phyloP scores from a whole-genome alignment of 1,140 invertebrate species.

The Pseudomyrmex flavicornis region DNA sequence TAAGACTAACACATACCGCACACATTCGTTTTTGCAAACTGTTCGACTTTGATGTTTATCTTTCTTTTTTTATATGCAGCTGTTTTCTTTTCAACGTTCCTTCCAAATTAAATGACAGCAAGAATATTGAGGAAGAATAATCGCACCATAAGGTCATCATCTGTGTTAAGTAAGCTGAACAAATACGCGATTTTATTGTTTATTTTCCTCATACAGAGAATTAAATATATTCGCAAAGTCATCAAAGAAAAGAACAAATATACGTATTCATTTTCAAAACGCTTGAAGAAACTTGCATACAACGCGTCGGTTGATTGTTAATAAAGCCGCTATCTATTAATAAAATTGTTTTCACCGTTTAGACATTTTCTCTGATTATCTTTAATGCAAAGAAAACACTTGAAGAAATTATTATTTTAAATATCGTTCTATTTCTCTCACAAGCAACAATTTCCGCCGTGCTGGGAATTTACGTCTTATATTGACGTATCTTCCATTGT shows the following conservation, averaged over 20 bases:
- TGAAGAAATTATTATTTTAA: neutral
- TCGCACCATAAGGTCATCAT: neutral
- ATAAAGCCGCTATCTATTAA: too few relatives aligned
- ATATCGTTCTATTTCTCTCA: neutral
- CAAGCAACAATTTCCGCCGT: constrained; percentile 22
- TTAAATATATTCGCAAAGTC: too few relatives aligned
- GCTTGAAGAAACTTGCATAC: too few relatives aligned
- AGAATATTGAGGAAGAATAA: neutral
- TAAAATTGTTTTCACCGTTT: neutral
- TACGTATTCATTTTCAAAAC: too few relatives aligned
- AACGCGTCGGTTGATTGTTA: too few relatives aligned
- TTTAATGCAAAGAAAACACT: neutral
- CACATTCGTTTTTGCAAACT: neutral
- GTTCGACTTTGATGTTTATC: neutral
- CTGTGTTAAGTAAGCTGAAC: constrained; percentile 20
- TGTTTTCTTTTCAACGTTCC: neutral
- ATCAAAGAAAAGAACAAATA: neutral
- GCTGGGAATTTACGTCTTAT: constrained; percentile 14
- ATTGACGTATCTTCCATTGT: constrained; percentile 31
- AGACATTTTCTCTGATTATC: neutral
- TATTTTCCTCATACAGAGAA: neutral
- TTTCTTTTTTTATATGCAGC: neutral
- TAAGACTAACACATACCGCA: neutral
- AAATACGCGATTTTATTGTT: constrained; percentile 16
- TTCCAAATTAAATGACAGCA: neutral